Base-by-base conservation (phyloP, 2,113 vertebrate genomes). In the Genyomyrus donnyi region DNA sequence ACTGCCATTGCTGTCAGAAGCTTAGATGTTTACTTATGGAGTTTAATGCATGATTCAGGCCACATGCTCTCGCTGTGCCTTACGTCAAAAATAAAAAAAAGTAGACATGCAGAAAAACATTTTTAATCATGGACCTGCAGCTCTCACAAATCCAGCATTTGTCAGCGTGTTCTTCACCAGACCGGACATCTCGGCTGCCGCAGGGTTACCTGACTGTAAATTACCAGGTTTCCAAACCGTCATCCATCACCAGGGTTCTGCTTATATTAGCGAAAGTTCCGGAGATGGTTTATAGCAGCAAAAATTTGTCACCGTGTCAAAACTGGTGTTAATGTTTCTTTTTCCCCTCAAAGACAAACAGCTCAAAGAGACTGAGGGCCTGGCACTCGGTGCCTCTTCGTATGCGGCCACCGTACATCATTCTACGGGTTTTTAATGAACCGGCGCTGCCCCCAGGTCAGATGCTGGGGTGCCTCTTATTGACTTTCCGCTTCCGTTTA, bases 231-330 rank as follows among this genome's bases (percentile, higher is more conserved):
- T 87, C 8, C 5, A 2, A 74, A 24, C 6, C 31, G 17, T 87
- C 89, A 90, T 90, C 85, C 83, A 87, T 90, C 89, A 87, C 31
- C 53, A 70, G 80, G 46, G 1, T 58, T 11, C 46, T 45, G 48
- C 49, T 80, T 56, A 24, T 45, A 53, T 87, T 53, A 87, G 11
- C 48, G 50, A 21, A 52, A 50, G n/a, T 50, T 39, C 31, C 13
- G 2, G 13, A 53, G 19, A 56, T 56, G 48, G 48, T 35, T 53
- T 35, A 53, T 53, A n/a, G 50, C 49, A 53, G 85, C 49, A 35
- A 8, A 35, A 87, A 90, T 90, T 87, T 62, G 86, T 90, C 89
- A 87, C 45, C 1, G 31, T 87, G 89, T 66, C 84, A 50, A 8
- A 90, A 87, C 56, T 39, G 13, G 85, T 39, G 85, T 31, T 56